These are phyloP conservation scores for Hirtodrosophila duncani DNA, from an alignment of 2,888 invertebrate species.

Conservation along the genomic window DNA sequence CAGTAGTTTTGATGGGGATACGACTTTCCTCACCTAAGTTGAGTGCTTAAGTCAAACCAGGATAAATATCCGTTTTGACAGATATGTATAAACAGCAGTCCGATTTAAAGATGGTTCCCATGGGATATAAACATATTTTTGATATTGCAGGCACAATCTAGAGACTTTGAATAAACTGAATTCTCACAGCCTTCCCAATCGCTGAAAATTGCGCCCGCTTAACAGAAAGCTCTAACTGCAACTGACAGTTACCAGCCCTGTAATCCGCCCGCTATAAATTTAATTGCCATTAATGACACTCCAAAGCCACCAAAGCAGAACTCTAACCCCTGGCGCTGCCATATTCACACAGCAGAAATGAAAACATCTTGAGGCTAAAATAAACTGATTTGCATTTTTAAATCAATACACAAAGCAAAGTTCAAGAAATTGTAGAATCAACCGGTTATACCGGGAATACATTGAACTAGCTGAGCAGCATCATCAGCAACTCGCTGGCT, in stretches of 20 bases:
- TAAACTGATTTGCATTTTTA: constrained; percentile 71
- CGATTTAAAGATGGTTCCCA: too few relatives aligned
- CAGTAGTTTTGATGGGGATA: too few relatives aligned
- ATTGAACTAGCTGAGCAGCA: too few relatives aligned
- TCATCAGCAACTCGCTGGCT: too few relatives aligned
- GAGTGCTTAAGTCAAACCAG: too few relatives aligned
- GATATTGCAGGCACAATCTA: too few relatives aligned
- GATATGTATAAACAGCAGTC: too few relatives aligned
- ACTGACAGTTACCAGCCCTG: constrained; percentile 64
- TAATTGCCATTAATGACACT: constrained; percentile 68
- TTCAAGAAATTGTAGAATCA: constrained; percentile 35
- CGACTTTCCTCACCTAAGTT: too few relatives aligned
- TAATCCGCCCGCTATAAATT: constrained; percentile 63
- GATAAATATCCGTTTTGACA: too few relatives aligned
- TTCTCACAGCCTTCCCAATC: constrained; percentile 2
- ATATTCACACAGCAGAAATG: constrained; percentile 54
- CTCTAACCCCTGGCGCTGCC: constrained; percentile 35
- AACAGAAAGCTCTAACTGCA: constrained; percentile 29
- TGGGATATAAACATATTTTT: too few relatives aligned
- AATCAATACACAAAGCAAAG: constrained; percentile 58
- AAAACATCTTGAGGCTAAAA: constrained; percentile 66
- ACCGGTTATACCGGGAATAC: constrained; percentile 1
- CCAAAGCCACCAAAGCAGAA: constrained; percentile 27
- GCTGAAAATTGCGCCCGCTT: constrained; percentile 13
- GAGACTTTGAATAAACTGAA: too few relatives aligned